These are phyloP conservation scores for Bradypus variegatus DNA, from an alignment of 2,797 vertebrate species.

Conservation along the genomic window DNA sequence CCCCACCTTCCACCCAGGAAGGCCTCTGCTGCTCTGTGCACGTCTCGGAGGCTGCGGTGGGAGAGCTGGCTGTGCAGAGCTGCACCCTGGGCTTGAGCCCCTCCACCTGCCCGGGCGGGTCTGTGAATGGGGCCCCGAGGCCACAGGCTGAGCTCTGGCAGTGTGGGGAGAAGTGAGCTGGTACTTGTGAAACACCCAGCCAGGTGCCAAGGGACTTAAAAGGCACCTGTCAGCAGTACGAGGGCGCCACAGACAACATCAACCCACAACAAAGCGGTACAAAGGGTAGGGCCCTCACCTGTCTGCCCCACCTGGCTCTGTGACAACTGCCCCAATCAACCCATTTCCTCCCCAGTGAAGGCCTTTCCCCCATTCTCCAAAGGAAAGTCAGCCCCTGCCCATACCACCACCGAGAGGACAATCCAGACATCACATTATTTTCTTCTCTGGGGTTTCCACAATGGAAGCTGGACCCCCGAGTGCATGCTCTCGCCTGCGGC, in stretches of 20 bases:
- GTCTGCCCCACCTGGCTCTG: background rate
- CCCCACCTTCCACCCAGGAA: too few relatives aligned
- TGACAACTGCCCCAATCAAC: background rate
- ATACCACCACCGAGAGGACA: background rate
- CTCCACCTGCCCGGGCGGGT: background rate
- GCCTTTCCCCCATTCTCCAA: background rate
- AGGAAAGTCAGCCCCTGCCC: background rate
- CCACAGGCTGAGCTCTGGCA: too few relatives aligned
- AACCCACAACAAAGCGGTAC: background rate
- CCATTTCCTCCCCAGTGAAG: background rate
- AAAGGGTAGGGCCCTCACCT: background rate
- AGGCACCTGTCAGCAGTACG: background rate
- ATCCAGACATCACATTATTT: background rate
- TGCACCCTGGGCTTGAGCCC: too few relatives aligned
- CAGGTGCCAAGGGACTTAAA: background rate
- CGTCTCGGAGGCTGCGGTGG: too few relatives aligned
- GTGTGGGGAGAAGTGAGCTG: background rate
- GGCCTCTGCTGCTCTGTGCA: too few relatives aligned
- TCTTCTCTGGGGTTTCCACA: background rate
- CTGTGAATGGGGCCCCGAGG: background rate
- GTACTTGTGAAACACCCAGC: background rate
- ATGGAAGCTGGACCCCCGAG: background rate
- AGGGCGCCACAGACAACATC: background rate
- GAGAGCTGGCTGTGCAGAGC: too few relatives aligned
- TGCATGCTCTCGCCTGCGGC: background rate